Base-by-base conservation (phyloP, 2,797 vertebrate genomes). In the Hozukius guyotensis region DNA sequence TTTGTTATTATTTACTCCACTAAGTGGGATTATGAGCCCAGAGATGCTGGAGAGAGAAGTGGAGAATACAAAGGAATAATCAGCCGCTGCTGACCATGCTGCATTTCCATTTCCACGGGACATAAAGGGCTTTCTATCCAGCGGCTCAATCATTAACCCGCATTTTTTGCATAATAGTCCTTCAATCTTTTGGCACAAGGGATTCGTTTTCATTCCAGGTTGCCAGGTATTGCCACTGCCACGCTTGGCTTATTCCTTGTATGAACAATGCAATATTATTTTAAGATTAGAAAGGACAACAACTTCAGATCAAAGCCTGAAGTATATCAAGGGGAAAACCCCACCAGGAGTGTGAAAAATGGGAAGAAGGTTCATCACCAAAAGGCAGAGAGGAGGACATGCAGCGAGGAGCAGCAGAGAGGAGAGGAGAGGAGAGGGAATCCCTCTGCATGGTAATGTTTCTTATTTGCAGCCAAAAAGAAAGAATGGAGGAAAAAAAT, bases 381-480 rank as follows among this genome's bases (percentile, higher is more conserved):
- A 95, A 93, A 94, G 81, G 88, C 94, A 95, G 81, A 96, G 95
- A 92, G 94, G 96, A 96, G 94, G 83, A 92, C 86, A 82, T 72
- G 78, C 83, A 86, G 93, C 83, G 89, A 96, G 94, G 93, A 94
- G 93, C 94, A 95, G n/a, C n/a, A n/a, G n/a, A n/a, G 92, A 93
- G 93, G 84, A 83, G 78, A 81, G 27, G 72, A 75, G 81, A 80
- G 89, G 92, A 86, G 94, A 95, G 96, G 93, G 86, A 93, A 96
- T 96, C 96, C 96, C 96, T 97, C 95, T 94, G 97, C 96, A 96
- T 96, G 96, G 96, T 95, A 97, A 97, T 96, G 94, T 95, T 97
- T 22, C 95, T 96, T 95, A 96, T 96, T 95, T 96, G 96, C 95
- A 95, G 96, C 95, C 94, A 94, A 87, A 73, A 73, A 93, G 92